Evolutionary conservation across 1,140 invertebrate species (phyloP), one percentile per base, ranked within the genome.

Genomic region (Penaeus japonicus): DNA sequence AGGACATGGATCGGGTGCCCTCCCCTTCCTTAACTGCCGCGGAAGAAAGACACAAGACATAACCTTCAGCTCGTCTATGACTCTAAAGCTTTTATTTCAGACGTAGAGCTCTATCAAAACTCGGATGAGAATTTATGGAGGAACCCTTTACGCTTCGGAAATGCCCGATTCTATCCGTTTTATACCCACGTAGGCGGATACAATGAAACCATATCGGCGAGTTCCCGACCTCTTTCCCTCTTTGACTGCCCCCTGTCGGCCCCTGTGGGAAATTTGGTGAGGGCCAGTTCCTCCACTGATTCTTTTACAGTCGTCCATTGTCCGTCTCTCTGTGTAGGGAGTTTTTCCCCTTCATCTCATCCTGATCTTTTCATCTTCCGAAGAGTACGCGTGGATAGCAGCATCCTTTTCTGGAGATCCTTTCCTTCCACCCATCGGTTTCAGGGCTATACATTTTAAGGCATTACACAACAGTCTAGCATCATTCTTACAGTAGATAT

Each of bases 101-200:
- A 10, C n/a, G 30, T 24, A 30, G 62, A n/a, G 30, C n/a, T 70
- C 62, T 30, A 70, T 70, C 62, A 70, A 70, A 70, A 24, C 62
- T 70, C 62, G n/a, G 30, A 70, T 24, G 30, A 30, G 62, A 70
- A 70, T 70, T 70, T 70, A 70, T 70, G 62, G 62, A 70, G 62
- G 62, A 30, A 70, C 62, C 30, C 62, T 70, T 70, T 70, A 70
- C 62, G 62, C 62, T 24, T 70, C 62, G 30, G 62, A 70, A 70
- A n/a, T 70, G 30, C 30, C 62, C 62, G 62, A 70, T 70, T 70
- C 62, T 30, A 70, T 70, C 62, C 62, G 62, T 70, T 70, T 70
- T 70, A 70, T 70, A 70, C 62, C 62, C 62, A 70, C 62, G 30
- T 70, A 70, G 62, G 62, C 62, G 62, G 62, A 70, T 70, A 70